These are phyloP conservation scores for Melanotaenia duboulayi DNA, from an alignment of 2,113 vertebrate species.

Conservation along the genomic window DNA sequence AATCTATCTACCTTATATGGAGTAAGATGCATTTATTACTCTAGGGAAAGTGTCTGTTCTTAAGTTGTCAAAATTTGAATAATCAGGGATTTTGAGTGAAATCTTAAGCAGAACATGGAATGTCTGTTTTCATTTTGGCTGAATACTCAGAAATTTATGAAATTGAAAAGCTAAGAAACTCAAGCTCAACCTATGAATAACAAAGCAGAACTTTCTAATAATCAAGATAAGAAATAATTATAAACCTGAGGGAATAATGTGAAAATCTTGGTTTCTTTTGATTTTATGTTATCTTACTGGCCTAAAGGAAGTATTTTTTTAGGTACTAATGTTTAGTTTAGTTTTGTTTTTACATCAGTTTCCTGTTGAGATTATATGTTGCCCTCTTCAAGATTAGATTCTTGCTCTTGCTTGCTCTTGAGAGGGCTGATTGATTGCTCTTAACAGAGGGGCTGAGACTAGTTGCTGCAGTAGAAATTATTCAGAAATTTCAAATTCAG, in stretches of 20 bases:
- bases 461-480: constrained; percentile 14
- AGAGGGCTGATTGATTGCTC: constrained; percentile 47
- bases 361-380: constrained; percentile 50
- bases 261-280: constrained; percentile 5
- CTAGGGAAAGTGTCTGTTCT: too few species aligned
- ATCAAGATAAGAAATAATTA: too few species aligned
- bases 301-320: constrained; percentile 23
- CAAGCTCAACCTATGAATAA: too few species aligned
- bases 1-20: too few species aligned
- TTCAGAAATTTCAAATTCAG: constrained; percentile 17
- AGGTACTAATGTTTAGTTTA: constrained; percentile 12
- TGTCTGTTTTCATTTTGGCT: too few species aligned
- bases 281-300: constrained; percentile 23
- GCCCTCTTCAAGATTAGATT: constrained; percentile 39
- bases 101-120: too few species aligned
- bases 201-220: too few species aligned
- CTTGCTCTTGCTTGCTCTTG: constrained; percentile 38
- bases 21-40: too few species aligned
- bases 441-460: constrained; percentile 25
- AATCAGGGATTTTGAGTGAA: too few species aligned
- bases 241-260: not conserved
- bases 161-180: too few species aligned
- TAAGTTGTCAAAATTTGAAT: too few species aligned
- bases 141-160: too few species aligned
- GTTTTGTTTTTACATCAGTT: constrained; percentile 10